Evolutionary conservation across 2,113 vertebrate species (phyloP), one percentile per base, ranked within the genome.

Genomic region (Marmota monax): DNA sequence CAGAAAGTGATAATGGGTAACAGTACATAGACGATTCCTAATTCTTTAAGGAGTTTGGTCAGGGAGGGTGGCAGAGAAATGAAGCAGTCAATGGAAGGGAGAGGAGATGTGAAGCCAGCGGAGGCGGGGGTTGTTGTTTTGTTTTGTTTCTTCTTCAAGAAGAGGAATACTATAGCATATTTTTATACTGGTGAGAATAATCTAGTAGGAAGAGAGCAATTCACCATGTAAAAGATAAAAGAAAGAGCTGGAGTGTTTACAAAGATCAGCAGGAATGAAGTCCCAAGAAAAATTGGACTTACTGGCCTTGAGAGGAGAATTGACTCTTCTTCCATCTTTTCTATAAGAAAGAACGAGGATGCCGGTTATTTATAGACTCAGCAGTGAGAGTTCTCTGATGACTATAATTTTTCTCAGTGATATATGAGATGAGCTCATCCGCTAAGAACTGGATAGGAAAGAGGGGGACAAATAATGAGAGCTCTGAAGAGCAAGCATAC

Each of bases 391-490:
- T 89, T 95, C 34, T 65, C 85, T 12, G 25, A 25, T 25, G 58
- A 80, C 23, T 51, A 3, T 84, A 72, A 92, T 94, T 82, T 89
- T 94, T 96, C 73, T 84, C 77, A 39, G 4, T 96, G 96, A 83
- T 69, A 12, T 67, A 61, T 45, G 34, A 72, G 29, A 39, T 39
- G 42, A 58, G 5, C 1, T 77, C 27, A 61, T 93, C 37, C 82
- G 73, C 86, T 70, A 80, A 76, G 80, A 87, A 25, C 11, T 51
- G 34, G 23, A 14, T 67, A 80, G 14, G 27, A 69, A 88, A 77
- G 18, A 67, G 4, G 22, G 5, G 20, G 22, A 80, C 85, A 77
- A 58, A 16, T 80, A 94, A 84, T 25, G 23, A 65, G 34, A 70
- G 16, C 77, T 56, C 84, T 51, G 32, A 74, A 48, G 79, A 72